These are phyloP conservation scores for Melanogrammus aeglefinus DNA, from an alignment of 2,797 vertebrate genomes.

Conservation along the genomic window DNA sequence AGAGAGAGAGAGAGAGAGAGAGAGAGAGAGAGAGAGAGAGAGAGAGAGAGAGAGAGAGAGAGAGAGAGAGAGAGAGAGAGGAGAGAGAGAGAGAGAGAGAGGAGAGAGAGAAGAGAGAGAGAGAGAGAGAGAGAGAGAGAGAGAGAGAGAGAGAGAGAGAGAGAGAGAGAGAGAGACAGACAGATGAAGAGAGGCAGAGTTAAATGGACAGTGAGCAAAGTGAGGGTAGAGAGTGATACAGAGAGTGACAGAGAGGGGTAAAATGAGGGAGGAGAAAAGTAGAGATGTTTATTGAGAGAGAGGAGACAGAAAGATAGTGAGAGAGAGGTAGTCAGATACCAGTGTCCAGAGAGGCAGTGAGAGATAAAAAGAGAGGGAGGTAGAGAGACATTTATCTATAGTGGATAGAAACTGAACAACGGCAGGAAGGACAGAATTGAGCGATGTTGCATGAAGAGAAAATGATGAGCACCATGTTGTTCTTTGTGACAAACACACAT, in stretches of 20 bases:
- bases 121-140: slow-evolving; percentile 44
- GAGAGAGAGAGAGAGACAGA: neutral
- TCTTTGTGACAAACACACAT: neutral
- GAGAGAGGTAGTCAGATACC: neutral
- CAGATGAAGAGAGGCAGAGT: neutral
- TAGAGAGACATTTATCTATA: neutral
- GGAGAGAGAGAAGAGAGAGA: neutral
- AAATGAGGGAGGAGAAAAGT: neutral
- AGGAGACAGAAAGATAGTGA: neutral
- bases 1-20: neutral
- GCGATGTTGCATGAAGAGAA: neutral
- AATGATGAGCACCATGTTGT: neutral
- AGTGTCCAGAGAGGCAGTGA: neutral
- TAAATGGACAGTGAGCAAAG: slow-evolving; percentile 42
- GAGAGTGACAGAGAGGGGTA: neutral
- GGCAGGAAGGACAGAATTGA: neutral
- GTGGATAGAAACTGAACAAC: neutral
- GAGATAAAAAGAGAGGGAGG: neutral
- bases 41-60: neutral
- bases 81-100: neutral
- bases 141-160: neutral
- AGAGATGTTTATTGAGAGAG: neutral
- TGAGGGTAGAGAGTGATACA: slow-evolving; percentile 1
- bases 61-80: too few relatives aligned
- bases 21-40: too few relatives aligned